phyloP scores from a whole-genome alignment of 1,140 invertebrate genomes.

The Trichogramma pretiosum region DNA sequence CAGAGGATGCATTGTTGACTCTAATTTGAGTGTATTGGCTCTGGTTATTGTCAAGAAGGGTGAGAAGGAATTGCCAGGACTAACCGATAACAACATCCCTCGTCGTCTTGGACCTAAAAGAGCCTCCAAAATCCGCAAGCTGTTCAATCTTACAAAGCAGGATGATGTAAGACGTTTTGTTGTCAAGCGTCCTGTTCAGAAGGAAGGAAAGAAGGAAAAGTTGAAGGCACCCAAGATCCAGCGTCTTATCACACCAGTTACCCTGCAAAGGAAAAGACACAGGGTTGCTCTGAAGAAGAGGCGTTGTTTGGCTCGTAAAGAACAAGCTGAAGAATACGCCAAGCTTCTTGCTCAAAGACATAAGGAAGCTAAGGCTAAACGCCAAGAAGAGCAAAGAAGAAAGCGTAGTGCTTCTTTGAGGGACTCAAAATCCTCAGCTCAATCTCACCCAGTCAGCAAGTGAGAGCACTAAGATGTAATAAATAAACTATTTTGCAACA shows the following conservation, averaged over 20 bases:
- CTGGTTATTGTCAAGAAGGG: conserved; percentile 94
- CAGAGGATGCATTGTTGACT: conserved; percentile 95
- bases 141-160: conserved; percentile 93
- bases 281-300: conserved; percentile 86
- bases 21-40: conserved; percentile 88
- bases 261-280: too few relatives aligned
- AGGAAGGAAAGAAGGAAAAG: conserved; percentile 77
- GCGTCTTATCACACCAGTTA: conserved; percentile 95
- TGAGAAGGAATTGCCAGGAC: conserved; percentile 87
- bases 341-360: conserved; percentile 91
- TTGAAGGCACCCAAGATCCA: conserved; percentile 96
- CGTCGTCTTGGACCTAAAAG: conserved; percentile 94
- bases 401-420: conserved; percentile 68
- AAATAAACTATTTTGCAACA: background rate
- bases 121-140: conserved; percentile 93
- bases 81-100: conserved; percentile 89
- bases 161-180: conserved; percentile 97
- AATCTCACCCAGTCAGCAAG: too few relatives aligned
- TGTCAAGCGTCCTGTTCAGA: conserved; percentile 81
- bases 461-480: too few relatives aligned
- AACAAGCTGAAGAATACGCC: conserved; percentile 88
- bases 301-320: conserved; percentile 75
- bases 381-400: conserved; percentile 64
- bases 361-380: conserved; percentile 89
- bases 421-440: conserved; percentile 58